These are phyloP conservation scores for Scomber colias DNA, from an alignment of 2,113 vertebrate genomes.

Conservation along the genomic window DNA sequence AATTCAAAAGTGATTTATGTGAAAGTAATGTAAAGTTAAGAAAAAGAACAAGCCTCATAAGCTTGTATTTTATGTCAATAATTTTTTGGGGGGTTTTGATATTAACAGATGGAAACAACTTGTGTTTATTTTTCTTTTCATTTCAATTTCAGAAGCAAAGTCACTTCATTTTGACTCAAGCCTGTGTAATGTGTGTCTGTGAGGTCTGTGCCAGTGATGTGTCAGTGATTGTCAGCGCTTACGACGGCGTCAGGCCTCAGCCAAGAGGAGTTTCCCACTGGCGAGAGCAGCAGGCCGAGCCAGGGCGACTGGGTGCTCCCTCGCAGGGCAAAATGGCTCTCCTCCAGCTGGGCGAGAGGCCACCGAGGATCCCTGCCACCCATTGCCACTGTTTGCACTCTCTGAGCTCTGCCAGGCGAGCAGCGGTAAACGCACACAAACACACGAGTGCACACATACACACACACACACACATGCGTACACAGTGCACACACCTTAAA, in stretches of 20 bases:
- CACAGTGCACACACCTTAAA: slow-evolving; percentile 57
- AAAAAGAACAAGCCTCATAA: neutral
- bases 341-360: slow-evolving; percentile 82
- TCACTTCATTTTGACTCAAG: slow-evolving; percentile 23
- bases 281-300: slow-evolving; percentile 63
- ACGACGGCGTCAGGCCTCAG: slow-evolving; percentile 59
- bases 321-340: slow-evolving; percentile 73
- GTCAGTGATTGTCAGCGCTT: slow-evolving; percentile 69
- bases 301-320: slow-evolving; percentile 75
- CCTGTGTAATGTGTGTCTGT: slow-evolving; percentile 41
- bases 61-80: neutral
- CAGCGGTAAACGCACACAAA: slow-evolving; percentile 52
- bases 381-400: slow-evolving; percentile 74
- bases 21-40: slow-evolving; percentile 1
- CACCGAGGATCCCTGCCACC: slow-evolving; percentile 75
- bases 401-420: slow-evolving; percentile 68
- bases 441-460: slow-evolving; percentile 47
- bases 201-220: slow-evolving; percentile 64
- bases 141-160: slow-evolving; percentile 10
- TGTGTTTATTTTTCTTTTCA: no score
- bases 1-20: slow-evolving; percentile 18
- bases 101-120: neutral
- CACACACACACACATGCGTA: slow-evolving; percentile 61
- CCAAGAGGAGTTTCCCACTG: slow-evolving; percentile 80
- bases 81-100: neutral